These are phyloP conservation scores for Masticophis lateralis DNA, from an alignment of 2,797 vertebrate genomes.

Conservation along the genomic window DNA sequence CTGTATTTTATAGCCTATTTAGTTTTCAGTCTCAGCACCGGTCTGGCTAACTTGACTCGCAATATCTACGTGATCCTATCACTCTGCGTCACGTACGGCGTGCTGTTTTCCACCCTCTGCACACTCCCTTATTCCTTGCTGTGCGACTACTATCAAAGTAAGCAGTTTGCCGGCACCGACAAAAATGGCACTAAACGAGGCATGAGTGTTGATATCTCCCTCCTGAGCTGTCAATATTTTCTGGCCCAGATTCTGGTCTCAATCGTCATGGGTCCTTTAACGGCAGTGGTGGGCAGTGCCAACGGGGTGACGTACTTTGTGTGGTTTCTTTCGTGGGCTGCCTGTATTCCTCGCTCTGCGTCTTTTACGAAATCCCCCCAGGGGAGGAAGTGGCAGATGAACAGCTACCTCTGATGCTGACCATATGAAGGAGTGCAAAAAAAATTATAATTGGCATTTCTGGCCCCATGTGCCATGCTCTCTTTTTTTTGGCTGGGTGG, in stretches of 20 bases:
- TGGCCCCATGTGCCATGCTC: background rate
- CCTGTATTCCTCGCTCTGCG: conserved; percentile 93
- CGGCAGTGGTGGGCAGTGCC: conserved; percentile 91
- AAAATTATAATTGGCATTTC: too few relatives aligned
- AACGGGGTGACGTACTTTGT: conserved; percentile 97
- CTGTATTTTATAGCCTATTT: conserved; percentile 96
- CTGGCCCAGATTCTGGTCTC: conserved; percentile 96
- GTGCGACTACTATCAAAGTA: conserved; percentile 98
- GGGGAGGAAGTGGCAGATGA: conserved; percentile 82
- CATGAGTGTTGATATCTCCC: conserved; percentile 97
- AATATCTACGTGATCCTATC: conserved; percentile 93
- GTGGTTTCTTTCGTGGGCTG: conserved; percentile 95
- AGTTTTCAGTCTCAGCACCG: conserved; percentile 92
- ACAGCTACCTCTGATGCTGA: conserved; percentile 86
- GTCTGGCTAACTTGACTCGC: conserved; percentile 89
- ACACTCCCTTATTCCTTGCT: conserved; percentile 98
- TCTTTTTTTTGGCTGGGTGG: background rate
- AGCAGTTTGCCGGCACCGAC: conserved; percentile 88
- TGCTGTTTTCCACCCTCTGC: conserved; percentile 95
- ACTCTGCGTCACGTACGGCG: conserved; percentile 90
- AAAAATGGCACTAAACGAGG: conserved; percentile 85
- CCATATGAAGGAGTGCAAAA: conserved; percentile 35
- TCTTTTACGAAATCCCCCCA: conserved; percentile 89
- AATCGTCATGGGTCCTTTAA: conserved; percentile 93
- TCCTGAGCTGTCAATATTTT: conserved; percentile 99